Base-by-base conservation (phyloP, 2,113 vertebrate species). In the Eurypyga helias region DNA sequence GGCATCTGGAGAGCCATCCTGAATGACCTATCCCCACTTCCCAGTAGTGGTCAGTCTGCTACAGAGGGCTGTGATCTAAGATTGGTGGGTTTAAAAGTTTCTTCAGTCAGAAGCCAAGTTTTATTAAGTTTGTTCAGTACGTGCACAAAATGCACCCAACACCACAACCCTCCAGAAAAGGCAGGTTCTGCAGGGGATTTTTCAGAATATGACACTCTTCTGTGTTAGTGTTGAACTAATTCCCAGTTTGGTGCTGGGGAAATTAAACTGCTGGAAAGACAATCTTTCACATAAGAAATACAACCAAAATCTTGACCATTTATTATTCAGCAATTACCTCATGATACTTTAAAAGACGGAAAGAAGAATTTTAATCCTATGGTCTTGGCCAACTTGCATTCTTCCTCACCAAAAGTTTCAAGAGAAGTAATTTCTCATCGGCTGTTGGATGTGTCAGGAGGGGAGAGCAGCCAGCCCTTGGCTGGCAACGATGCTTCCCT, bases 161-260 rank as follows among this genome's bases (percentile, higher is more conserved):
- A 72, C n/a, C 15, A 43, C 70, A 77, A 36, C 13, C 14, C 33
- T n/a, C 46, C 89, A 89, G 76, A 66, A 92, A 82, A 83, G 52
- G 38, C 38, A 91, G 61, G 58, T 90, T 95, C 88, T 93, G 46
- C 58, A 83, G 71, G 36, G 51, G 71, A 84, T 66, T 92, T 96
- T 87, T 89, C 83, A 87, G 46, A 93, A 70, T 52, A 65, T 13
- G 45, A 83, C 62, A 60, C 83, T 61, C 82, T 65, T 13, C 79
- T 92, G 7, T 93, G 92, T 96, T 96, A 94, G 80, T 92, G 86
- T 95, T 97, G 95, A 97, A 94, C 41, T 55, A 75, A 96, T 71
- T 96, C 96, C 96, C 93, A 89, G 83, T 86, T 90, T 58, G 67
- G 86, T 89, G 83, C 48, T 83, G 76, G 45, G 76, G 64, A 92